Evolutionary conservation across 2,888 invertebrate species (phyloP).

Genomic region (Melanotus villosus): DNA sequence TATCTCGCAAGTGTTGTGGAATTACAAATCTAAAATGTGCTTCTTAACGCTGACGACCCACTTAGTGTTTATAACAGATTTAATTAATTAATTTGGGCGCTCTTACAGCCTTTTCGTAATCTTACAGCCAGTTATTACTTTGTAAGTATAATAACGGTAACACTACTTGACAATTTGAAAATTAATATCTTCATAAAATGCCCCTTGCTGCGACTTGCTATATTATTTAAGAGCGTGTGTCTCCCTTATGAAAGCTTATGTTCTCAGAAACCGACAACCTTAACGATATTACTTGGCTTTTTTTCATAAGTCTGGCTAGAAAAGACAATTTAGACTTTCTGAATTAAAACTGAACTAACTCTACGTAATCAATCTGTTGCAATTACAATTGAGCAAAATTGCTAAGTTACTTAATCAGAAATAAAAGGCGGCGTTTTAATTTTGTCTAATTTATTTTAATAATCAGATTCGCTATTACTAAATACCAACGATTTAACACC

Average conservation of each 20-base stretch:
- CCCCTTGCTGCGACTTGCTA: conserved; percentile 63
- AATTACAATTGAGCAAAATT: no score
- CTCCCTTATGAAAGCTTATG: conserved; percentile 67
- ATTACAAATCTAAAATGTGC: conserved; percentile 56
- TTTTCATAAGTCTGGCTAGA: neutral
- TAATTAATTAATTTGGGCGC: conserved; percentile 69
- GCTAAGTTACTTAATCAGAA: no score
- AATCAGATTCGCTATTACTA: no score
- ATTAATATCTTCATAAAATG: conserved; percentile 70
- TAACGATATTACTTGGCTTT: conserved; percentile 29
- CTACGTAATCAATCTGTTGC: no score
- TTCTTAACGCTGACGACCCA: conserved; percentile 57
- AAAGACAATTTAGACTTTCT: neutral
- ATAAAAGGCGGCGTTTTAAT: no score
- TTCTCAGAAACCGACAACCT: conserved; percentile 55
- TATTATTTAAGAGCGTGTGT: conserved; percentile 63
- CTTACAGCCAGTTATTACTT: conserved; percentile 68
- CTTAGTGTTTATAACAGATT: conserved; percentile 68
- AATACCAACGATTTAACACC: no score
- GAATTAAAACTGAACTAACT: no score
- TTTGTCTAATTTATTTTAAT: no score
- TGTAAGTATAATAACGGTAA: conserved; percentile 68
- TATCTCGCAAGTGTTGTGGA: conserved; percentile 46
- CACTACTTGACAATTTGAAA: conserved; percentile 68
- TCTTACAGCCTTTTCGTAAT: conserved; percentile 66